Evolutionary conservation across 2,888 invertebrate genomes (phyloP), one percentile per base, ranked within the genome.

Genomic region (Heteropelma amictum): DNA sequence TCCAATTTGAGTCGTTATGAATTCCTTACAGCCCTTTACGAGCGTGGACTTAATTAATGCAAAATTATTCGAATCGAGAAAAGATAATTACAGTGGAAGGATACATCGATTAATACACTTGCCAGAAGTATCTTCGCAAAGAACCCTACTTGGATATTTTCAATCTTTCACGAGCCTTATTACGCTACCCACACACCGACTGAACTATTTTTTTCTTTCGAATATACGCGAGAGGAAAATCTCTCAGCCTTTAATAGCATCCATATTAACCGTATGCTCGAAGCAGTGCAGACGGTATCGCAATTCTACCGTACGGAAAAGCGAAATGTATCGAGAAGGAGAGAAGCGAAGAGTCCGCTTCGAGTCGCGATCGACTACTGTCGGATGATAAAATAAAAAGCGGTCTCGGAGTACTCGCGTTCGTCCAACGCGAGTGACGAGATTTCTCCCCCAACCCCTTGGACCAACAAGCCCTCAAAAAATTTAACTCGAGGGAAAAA

Each of bases 331-430:
- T 28, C 54, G 35, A 61, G 35, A 30, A 33, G 51, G 56, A 71
- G 51, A 28, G 35, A 17, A 56, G 17, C 71, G 64, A 58, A 51
- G 71, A 75, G 63, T 42, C 33, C 72, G 51, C 47, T 38, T 63
- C 42, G 74, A 65, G 65, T 21, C 21, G 49, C 71, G 45, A 72
- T 72, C 61, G 75, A 68, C 61, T 61, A 75, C 75, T 75, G 75
- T 71, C 71, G 63, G 71, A 40, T 58, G 21, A 19, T 21, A 42
- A 42, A 56, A 38, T 49, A 67, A 76, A 67, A 76, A 72, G 63
- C 63, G 51, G 56, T 63, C 30, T 68, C 51, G 38, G 14, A 30
- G 63, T 65, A 58, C 56, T 49, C 54, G 38, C 58, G 63, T 58
- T n/a, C 56, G 12, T 23, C 23, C 23, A 28, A 28, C 38, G 26